These are phyloP conservation scores for Gnathonemus echidnorhynchus DNA, from an alignment of 2,113 vertebrate species.

Conservation along the genomic window DNA sequence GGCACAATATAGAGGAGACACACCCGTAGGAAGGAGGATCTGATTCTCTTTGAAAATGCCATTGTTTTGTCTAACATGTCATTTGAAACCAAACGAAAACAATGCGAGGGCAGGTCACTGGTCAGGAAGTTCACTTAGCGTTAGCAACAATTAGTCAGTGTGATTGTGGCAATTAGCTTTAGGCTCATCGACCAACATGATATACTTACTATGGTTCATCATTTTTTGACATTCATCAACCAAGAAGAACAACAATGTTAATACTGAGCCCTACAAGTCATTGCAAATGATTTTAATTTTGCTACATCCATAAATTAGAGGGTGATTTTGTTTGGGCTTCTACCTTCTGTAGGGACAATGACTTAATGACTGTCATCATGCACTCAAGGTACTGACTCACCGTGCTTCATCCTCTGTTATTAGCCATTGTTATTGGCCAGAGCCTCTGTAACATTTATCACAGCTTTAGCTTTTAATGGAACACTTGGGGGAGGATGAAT, in stretches of 20 bases:
- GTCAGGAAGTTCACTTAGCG: not conserved
- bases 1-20: not conserved
- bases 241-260: not conserved
- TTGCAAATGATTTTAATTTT: not conserved
- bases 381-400: not conserved
- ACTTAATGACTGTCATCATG: not conserved
- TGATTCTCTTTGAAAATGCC: constrained; percentile 5
- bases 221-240: not conserved
- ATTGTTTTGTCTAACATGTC: constrained; percentile 9
- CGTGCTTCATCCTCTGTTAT: not conserved
- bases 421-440: not conserved
- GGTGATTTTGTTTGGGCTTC: not conserved
- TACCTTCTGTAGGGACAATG: not conserved
- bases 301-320: not conserved
- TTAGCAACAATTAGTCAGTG: not conserved
- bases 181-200: not conserved
- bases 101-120: not conserved
- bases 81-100: not conserved
- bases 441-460: not conserved
- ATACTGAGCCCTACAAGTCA: not conserved
- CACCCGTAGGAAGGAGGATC: not conserved
- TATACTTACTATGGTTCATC: not conserved
- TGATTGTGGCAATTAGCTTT: not conserved
- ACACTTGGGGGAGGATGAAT: not conserved
- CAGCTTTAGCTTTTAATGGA: not conserved